Conservation (phyloP, 2,113 vertebrate genomes). For the Platanista minor region DNA sequence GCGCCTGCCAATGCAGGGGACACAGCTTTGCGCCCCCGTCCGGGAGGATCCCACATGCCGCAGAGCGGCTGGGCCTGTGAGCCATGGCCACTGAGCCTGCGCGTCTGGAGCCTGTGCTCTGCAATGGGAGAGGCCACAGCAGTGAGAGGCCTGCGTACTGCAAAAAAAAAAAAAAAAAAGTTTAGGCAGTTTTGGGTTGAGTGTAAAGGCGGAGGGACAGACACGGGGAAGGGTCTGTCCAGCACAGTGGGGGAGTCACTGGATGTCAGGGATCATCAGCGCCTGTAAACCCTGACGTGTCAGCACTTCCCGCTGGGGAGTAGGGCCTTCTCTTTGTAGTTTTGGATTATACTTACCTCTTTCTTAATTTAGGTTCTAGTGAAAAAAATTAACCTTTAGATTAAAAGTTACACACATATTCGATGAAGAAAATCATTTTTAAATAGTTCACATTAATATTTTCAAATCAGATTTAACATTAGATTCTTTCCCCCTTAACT, state of each 20-base stretch:
- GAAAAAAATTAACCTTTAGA: background rate
- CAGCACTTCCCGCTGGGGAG: accelerated
- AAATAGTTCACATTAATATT: background rate
- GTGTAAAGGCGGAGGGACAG: background rate
- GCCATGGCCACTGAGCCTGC: too few relatives aligned
- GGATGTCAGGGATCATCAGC: background rate
- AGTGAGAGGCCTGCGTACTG: too few relatives aligned
- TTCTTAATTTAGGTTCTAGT: background rate
- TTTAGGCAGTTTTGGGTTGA: background rate
- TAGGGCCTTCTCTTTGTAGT: background rate
- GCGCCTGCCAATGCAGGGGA: too few relatives aligned
- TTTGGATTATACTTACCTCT: background rate
- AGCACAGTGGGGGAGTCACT: too few relatives aligned
- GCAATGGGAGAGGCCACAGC: too few relatives aligned
- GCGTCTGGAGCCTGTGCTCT: too few relatives aligned
- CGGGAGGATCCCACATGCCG: too few relatives aligned
- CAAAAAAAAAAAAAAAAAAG: background rate
- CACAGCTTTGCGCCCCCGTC: too few relatives aligned
- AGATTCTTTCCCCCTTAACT: background rate
- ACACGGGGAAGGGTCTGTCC: background rate
- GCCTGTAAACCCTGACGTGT: background rate
- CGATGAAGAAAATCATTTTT: background rate
- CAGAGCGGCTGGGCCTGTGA: too few relatives aligned
- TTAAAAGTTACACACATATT: background rate
- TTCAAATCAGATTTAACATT: background rate